These are phyloP conservation scores for Caenorhabditis doughertyi DNA, from an alignment of 2,888 invertebrate genomes.

Conservation along the genomic window DNA sequence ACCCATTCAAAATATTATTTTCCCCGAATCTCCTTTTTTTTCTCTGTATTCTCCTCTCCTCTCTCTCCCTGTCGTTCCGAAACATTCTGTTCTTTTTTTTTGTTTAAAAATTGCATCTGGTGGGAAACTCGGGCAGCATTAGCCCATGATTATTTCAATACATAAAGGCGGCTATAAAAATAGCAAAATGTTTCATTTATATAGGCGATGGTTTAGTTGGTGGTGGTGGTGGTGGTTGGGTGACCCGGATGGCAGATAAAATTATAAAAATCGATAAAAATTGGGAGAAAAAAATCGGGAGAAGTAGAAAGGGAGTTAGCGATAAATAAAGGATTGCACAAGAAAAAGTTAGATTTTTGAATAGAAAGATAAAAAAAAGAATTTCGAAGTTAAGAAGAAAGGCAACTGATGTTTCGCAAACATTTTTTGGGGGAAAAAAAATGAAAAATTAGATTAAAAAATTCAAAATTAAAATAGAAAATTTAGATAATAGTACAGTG, in stretches of 20 bases:
- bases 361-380: background rate
- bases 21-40: background rate
- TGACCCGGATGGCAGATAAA: conserved; percentile 50
- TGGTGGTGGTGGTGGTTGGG: conserved; percentile 3
- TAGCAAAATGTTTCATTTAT: background rate
- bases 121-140: too few relatives aligned
- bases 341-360: conserved; percentile 1
- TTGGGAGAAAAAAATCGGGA: background rate
- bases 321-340: conserved; percentile 1
- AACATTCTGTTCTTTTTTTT: too few relatives aligned
- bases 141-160: too few relatives aligned
- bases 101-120: too few relatives aligned
- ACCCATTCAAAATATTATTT: background rate
- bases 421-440: too few relatives aligned
- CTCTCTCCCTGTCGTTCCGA: too few relatives aligned
- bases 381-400: background rate
- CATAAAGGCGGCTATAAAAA: background rate
- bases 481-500: conserved; percentile 76
- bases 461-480: background rate
- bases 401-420: background rate
- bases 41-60: conserved; percentile 5
- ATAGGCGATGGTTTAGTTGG: conserved; percentile 1
- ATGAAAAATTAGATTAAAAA: too few relatives aligned
- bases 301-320: background rate
- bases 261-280: conserved; percentile 16